phyloP scores from a whole-genome alignment of 2,888 invertebrate genomes.

The Scaptomyza reducta region DNA sequence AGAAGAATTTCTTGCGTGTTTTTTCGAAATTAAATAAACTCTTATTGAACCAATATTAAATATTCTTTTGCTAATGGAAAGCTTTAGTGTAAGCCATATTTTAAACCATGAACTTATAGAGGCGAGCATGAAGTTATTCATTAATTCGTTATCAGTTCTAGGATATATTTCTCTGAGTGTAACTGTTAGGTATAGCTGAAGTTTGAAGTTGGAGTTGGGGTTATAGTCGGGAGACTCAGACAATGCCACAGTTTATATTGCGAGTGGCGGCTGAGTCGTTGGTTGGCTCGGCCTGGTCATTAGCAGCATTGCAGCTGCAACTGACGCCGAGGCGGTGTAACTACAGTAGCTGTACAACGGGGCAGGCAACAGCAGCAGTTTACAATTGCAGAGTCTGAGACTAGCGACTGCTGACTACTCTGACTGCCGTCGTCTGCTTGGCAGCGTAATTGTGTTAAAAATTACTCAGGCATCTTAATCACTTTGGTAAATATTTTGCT shows the following conservation, averaged over 20 bases:
- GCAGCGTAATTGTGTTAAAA: slow-evolving; percentile 81
- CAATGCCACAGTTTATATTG: slow-evolving; percentile 78
- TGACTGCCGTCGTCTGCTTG: slow-evolving; percentile 75
- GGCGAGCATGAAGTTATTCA: too few species aligned
- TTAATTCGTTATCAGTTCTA: neutral
- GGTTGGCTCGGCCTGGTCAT: slow-evolving; percentile 68
- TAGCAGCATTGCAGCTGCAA: slow-evolving; percentile 77
- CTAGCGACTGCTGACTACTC: slow-evolving; percentile 36
- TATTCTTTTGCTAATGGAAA: too few species aligned
- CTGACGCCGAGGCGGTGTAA: slow-evolving; percentile 59
- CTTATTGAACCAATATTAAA: neutral
- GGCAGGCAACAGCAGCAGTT: slow-evolving; percentile 37
- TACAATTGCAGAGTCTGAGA: slow-evolving; percentile 43
- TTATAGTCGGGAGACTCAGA: slow-evolving; percentile 45
- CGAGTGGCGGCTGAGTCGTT: slow-evolving; percentile 45
- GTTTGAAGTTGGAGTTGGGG: slow-evolving; percentile 15
- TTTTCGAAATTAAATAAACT: neutral
- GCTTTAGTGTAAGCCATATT: too few species aligned
- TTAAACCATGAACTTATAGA: too few species aligned
- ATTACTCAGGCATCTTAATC: slow-evolving; percentile 81
- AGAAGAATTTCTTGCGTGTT: neutral
- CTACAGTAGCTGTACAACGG: slow-evolving; percentile 58
- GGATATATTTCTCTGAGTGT: neutral
- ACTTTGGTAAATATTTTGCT: slow-evolving; percentile 81
- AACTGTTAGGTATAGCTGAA: slow-evolving; percentile 1